These are phyloP conservation scores for Leuciscus idus DNA, from an alignment of 2,113 vertebrate genomes.

Conservation along the genomic window DNA sequence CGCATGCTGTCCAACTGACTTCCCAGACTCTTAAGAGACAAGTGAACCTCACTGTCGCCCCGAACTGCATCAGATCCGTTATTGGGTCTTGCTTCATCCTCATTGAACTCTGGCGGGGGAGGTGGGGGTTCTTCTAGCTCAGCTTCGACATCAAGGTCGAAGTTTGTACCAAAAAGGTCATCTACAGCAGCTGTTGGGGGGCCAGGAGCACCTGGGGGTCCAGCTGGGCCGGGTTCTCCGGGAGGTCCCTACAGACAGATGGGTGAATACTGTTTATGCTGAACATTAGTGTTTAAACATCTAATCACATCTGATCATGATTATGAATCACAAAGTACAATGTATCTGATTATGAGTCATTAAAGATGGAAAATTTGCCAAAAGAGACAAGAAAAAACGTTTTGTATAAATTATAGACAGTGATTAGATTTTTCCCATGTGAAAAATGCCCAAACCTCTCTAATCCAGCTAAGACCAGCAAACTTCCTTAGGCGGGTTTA, in stretches of 20 bases:
- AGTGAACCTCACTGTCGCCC: slow-evolving; percentile 84
- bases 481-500: not conserved
- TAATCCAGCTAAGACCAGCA: not conserved
- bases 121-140: slow-evolving; percentile 68
- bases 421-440: not conserved
- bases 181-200: slow-evolving; percentile 85
- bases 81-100: slow-evolving; percentile 88
- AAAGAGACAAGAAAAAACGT: not conserved
- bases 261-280: not conserved
- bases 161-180: slow-evolving; percentile 81
- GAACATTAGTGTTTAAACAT: not conserved
- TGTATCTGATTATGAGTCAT: not conserved
- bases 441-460: not conserved
- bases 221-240: slow-evolving; percentile 89
- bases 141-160: slow-evolving; percentile 76
- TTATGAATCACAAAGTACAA: slow-evolving; percentile 6
- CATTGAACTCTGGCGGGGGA: slow-evolving; percentile 84
- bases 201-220: slow-evolving; percentile 89
- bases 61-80: slow-evolving; percentile 67
- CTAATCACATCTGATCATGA: not conserved
- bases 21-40: slow-evolving; percentile 89
- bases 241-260: slow-evolving; percentile 79
- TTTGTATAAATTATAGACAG: not conserved
- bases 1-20: slow-evolving; percentile 91
- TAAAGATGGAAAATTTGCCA: not conserved